Percentiles rank a stretch among this genome's conserved stretches.
phyloP scores from a whole-genome alignment of 2,113 vertebrate species.

The Gasterosteus nipponicus region DNA sequence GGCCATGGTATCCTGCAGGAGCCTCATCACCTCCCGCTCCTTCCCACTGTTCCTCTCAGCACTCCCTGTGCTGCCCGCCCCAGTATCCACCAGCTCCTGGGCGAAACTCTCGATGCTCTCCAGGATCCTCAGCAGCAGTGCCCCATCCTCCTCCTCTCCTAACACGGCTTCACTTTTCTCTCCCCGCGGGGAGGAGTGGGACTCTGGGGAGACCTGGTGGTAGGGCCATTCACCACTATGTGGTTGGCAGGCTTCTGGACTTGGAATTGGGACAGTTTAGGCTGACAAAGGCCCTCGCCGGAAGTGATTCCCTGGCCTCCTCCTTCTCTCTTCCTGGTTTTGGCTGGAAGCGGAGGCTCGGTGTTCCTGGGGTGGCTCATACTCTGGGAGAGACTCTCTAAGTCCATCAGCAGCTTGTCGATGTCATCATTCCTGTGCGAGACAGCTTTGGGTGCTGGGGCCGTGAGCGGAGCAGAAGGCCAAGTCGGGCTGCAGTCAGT shows the following conservation, averaged over 20 bases:
- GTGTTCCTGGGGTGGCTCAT: slow-evolving; percentile 79
- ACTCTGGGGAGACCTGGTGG: slow-evolving; percentile 34
- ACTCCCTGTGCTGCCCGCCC: slow-evolving; percentile 88
- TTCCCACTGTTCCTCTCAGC: slow-evolving; percentile 83
- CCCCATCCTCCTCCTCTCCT: slow-evolving; percentile 91
- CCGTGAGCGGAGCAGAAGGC: slow-evolving; percentile 41
- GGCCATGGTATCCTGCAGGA: slow-evolving; percentile 93
- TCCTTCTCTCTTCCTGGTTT: slow-evolving; percentile 73
- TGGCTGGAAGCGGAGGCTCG: slow-evolving; percentile 83
- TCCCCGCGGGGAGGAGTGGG: slow-evolving; percentile 29
- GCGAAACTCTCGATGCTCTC: slow-evolving; percentile 98
- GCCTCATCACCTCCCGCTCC: slow-evolving; percentile 96
- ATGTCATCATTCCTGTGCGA: slow-evolving; percentile 89
- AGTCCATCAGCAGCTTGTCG: slow-evolving; percentile 94
- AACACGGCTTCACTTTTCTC: slow-evolving; percentile 68
- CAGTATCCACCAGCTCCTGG: slow-evolving; percentile 96
- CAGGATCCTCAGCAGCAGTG: slow-evolving; percentile 90
- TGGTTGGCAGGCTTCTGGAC: slow-evolving; percentile 68
- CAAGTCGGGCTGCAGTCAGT: slow-evolving; percentile 50
- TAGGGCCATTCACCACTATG: slow-evolving; percentile 76
- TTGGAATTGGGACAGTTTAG: slow-evolving; percentile 64
- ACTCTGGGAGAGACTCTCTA: slow-evolving; percentile 96
- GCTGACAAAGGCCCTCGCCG: slow-evolving; percentile 45
- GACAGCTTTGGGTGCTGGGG: slow-evolving; percentile 51
- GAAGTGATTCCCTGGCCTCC: slow-evolving; percentile 48